Evolutionary conservation across 1,140 invertebrate species (phyloP).

Genomic region (Diorhabda carinulata): DNA sequence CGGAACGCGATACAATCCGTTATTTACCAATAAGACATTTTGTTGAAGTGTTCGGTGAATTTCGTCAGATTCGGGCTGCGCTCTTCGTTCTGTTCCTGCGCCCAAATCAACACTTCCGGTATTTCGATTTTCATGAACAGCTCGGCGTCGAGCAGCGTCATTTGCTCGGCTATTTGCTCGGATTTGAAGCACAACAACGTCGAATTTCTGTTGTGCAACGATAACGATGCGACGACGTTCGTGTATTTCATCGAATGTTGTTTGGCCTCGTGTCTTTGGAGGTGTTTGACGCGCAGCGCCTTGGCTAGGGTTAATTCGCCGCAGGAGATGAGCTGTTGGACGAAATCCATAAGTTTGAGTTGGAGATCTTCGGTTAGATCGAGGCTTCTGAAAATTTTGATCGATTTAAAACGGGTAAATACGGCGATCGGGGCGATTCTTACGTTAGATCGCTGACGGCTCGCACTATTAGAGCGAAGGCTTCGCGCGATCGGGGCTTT

Average conservation of each 20-base stretch:
- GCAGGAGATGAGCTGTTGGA: slow-evolving; percentile 82
- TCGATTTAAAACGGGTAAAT: neutral
- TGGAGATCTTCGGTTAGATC: slow-evolving; percentile 76
- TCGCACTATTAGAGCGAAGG: slow-evolving; percentile 84
- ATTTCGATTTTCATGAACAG: slow-evolving; percentile 96
- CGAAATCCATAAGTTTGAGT: slow-evolving; percentile 82
- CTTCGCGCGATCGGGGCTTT: slow-evolving; percentile 77
- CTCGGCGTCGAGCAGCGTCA: slow-evolving; percentile 94
- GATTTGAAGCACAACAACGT: slow-evolving; percentile 91
- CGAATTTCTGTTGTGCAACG: slow-evolving; percentile 54
- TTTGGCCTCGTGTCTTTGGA: slow-evolving; percentile 80
- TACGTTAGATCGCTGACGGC: slow-evolving; percentile 93
- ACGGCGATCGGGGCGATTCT: slow-evolving; percentile 42
- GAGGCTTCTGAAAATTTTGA: slow-evolving; percentile 60
- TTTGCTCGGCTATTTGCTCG: slow-evolving; percentile 91
- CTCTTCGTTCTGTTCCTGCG: slow-evolving; percentile 95
- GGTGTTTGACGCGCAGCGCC: slow-evolving; percentile 80
- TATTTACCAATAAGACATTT: slow-evolving; percentile 93
- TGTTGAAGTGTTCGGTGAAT: slow-evolving; percentile 99
- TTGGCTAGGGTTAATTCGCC: slow-evolving; percentile 85
- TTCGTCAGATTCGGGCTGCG: slow-evolving; percentile 91
- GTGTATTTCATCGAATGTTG: slow-evolving; percentile 27
- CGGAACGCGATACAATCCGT: neutral
- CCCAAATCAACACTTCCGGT: slow-evolving; percentile 95
- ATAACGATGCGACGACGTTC: slow-evolving; percentile 33